Base-by-base conservation (phyloP, 2,797 vertebrate species). In the Spea hammondii region DNA sequence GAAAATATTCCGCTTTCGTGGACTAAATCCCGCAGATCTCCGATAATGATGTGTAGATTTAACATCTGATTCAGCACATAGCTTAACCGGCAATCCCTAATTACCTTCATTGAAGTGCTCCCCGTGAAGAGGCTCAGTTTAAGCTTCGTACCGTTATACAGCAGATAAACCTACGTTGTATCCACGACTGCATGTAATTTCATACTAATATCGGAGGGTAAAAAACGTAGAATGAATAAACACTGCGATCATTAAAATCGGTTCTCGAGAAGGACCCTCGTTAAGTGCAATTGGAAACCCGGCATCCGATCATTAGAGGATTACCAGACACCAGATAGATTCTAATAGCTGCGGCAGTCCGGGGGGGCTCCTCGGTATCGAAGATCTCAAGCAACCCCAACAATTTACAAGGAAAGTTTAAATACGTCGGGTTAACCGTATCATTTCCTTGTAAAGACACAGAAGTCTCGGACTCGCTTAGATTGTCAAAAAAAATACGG, bases 391-490 rank as follows among this genome's bases (percentile, higher is more conserved):
- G 51, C 55, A 70, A 70, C 80, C 74, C 79, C 80, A 48, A 65
- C 80, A 74, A 75, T 70, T 82, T 77, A 74, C 77, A 70, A 74
- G 73, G 74, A 70, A 74, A 75, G 70, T 62, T 77, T 82, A 32
- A 74, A 65, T 77, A 71, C 60, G 65, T 77, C 70, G 70, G 73
- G 80, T 65, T 82, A 82, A 82, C 77, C 77, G 66, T 69, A 44
- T 12, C 51, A 14, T 13, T 45, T 74, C 65, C 46, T 11, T 2
- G 51, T 5, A 32, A 32, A 62, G 59, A 62, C n/a, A 32, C 32
- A 3, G 32, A 32, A 32, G 32, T 32, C 32, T 32, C 32, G 1
- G 32, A 32, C 32, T 32, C 32, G 32, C 32, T 32, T 32, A 32
- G 32, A 32, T 3, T 3, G 32, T 32, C 32, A 32, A 2, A 32